Conservation (phyloP, 2,797 vertebrate species). For the Cossypha heuglini region DNA sequence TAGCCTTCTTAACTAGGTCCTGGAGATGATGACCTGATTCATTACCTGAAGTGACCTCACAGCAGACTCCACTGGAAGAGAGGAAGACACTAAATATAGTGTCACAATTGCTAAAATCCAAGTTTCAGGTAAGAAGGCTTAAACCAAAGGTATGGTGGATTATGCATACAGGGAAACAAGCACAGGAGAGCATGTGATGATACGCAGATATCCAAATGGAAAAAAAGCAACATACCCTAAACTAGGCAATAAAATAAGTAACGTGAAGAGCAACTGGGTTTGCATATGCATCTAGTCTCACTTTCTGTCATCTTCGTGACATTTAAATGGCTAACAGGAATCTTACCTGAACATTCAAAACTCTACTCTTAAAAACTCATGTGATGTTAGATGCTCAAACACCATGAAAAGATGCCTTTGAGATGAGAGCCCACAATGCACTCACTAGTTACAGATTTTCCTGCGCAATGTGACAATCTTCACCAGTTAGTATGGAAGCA, state of each 20-base stretch:
- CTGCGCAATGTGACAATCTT: neutral
- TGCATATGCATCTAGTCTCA: neutral
- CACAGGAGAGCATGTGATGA: neutral
- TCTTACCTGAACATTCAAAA: neutral
- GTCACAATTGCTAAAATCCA: neutral
- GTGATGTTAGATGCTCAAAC: neutral
- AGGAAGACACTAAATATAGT: rapidly evolving
- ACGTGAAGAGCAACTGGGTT: rapidly evolving
- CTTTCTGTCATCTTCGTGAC: neutral
- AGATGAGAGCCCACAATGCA: neutral
- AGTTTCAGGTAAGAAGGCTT: neutral
- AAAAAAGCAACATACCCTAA: neutral
- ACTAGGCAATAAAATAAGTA: neutral
- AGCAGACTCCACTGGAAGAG: neutral
- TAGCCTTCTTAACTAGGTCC: neutral
- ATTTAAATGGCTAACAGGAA: neutral
- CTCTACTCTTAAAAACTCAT: neutral
- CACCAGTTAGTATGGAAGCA: neutral
- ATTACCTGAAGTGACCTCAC: neutral
- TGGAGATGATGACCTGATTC: neutral
- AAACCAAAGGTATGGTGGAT: neutral
- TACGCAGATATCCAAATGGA: neutral
- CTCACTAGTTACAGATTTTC: neutral
- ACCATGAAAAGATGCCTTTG: neutral
- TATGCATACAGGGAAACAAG: neutral